Evolutionary conservation across 2,113 vertebrate genomes (phyloP), one percentile per base, ranked within the genome.

Genomic region (Colius striatus): DNA sequence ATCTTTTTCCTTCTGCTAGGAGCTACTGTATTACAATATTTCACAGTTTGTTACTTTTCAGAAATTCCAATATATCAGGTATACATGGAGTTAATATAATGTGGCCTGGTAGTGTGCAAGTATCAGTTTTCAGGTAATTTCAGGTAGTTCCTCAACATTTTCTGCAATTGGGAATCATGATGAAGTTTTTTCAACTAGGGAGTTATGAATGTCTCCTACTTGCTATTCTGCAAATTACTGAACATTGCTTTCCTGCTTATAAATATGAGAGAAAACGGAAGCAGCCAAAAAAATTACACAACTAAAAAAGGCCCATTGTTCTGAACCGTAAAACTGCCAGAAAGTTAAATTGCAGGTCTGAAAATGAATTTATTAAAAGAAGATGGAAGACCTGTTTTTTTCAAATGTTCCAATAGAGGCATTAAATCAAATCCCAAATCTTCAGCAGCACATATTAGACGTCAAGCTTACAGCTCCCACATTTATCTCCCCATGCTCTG

Each of bases 371-470:
- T 98, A 97, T 97, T 97, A 97, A 97, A 97, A 97, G 96, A 97
- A 98, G 96, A 98, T 97, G 96, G 95, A 98, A 97, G 97, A 96
- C 91, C 86, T 97, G 84, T 91, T 97, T 96, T 97, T 96, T 95
- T 94, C 93, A 92, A 88, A 93, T 90, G 91, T 95, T 97, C 80
- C 81, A 94, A 94, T 70, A 96, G 89, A 97, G 88, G 96, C 90
- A 95, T 85, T 98, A 98, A 97, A 98, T 98, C 97, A 98, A 97
- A 97, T 81, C 90, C 87, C 94, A 97, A 90, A 97, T 97, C 95
- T 95, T 96, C 95, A 94, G 88, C 58, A 96, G 94, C 87, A 97
- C 96, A 96, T 97, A 98, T 96, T 95, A 97, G 95, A 96, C 79
- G 78, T 96, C 97, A 97, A 77, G 94, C 80, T 93, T 85, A 25